Conservation (phyloP, 2,888 invertebrate genomes). For the Thymelicus sylvestris region DNA sequence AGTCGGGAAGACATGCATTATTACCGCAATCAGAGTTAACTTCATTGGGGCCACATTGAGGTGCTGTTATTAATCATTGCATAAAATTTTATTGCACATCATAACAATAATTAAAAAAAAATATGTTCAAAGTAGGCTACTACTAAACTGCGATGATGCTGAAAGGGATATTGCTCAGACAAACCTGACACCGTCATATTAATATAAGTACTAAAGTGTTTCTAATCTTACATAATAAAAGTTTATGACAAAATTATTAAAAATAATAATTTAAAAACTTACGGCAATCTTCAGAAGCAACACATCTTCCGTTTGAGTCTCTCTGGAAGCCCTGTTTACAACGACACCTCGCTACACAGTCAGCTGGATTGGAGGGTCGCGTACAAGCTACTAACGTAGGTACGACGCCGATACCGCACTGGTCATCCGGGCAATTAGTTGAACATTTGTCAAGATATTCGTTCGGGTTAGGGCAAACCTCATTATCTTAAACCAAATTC, state of each 20-base stretch:
- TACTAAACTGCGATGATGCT: too few species aligned
- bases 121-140: too few species aligned
- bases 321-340: neutral
- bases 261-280: neutral
- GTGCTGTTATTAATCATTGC: slow-evolving; percentile 28
- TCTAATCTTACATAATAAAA: too few species aligned
- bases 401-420: neutral
- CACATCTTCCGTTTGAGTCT: neutral
- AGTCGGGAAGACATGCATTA: neutral
- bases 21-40: slow-evolving; percentile 7
- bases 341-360: neutral
- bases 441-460: slow-evolving; percentile 2
- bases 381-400: neutral
- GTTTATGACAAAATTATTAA: too few species aligned
- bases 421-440: neutral
- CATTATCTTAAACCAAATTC: neutral
- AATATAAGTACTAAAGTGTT: too few species aligned
- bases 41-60: neutral
- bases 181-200: too few species aligned
- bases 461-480: neutral
- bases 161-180: too few species aligned
- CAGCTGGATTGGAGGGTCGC: neutral
- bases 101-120: too few species aligned
- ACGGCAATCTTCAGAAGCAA: neutral
- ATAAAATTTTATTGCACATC: neutral